These are phyloP conservation scores for Vanacampus margaritifer DNA, from an alignment of 2,113 vertebrate genomes.

Conservation along the genomic window DNA sequence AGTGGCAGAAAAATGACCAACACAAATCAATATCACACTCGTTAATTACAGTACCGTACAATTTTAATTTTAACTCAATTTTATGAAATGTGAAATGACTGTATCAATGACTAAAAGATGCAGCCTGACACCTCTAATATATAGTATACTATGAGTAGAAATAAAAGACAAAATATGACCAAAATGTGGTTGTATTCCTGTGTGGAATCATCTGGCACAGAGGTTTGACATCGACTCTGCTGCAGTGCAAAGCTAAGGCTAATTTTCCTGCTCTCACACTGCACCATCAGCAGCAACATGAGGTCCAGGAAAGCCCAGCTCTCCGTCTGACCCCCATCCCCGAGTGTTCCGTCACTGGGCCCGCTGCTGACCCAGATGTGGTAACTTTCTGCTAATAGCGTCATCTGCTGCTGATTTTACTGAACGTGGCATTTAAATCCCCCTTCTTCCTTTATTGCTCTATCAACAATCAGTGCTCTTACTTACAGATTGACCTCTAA, in stretches of 20 bases:
- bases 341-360: constrained; percentile 43
- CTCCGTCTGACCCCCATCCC: constrained; percentile 55
- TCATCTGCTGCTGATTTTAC: constrained; percentile 25
- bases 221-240: constrained; percentile 61
- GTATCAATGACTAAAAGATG: no score
- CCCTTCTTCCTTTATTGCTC: neutral
- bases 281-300: constrained; percentile 39
- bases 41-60: no score
- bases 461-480: neutral
- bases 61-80: no score
- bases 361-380: constrained; percentile 56
- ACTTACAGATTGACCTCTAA: neutral
- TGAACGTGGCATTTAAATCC: neutral
- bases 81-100: no score
- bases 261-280: constrained; percentile 44
- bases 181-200: constrained; percentile 44
- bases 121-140: neutral
- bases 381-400: constrained; percentile 60
- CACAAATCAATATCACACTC: no score
- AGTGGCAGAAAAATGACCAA: no score
- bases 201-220: constrained; percentile 77
- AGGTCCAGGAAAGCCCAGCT: constrained; percentile 44
- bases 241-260: constrained; percentile 54
- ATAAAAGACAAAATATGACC: neutral
- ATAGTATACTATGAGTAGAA: neutral